These are phyloP conservation scores for Ectemnius cavifrons DNA, from an alignment of 2,888 invertebrate genomes.

Conservation along the genomic window DNA sequence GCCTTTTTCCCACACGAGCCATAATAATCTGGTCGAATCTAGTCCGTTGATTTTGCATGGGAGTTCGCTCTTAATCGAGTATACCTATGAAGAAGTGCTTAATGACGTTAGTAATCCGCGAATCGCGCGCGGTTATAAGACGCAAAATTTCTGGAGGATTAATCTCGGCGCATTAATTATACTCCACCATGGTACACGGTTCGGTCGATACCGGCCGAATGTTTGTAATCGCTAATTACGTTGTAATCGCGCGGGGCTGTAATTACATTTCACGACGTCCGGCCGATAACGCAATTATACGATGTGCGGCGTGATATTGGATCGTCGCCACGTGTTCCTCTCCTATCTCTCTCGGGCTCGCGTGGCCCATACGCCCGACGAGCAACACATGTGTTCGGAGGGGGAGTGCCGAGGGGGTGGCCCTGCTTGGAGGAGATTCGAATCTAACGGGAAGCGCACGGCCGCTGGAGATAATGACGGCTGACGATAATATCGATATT, in stretches of 20 bases:
- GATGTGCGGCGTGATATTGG: conserved; percentile 28
- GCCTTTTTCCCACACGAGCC: too few species aligned
- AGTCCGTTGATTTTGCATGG: too few species aligned
- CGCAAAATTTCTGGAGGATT: neutral
- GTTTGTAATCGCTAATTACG: conserved; percentile 41
- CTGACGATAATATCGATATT: conserved; percentile 62
- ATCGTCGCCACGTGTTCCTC: conserved; percentile 3
- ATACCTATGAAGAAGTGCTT: neutral
- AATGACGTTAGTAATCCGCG: neutral
- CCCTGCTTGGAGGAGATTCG: conserved; percentile 53
- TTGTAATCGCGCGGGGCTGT: conserved; percentile 31
- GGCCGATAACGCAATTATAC: conserved; percentile 45
- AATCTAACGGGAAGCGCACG: conserved; percentile 54
- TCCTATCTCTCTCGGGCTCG: conserved; percentile 30
- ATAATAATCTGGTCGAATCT: too few species aligned
- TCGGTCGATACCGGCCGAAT: conserved; percentile 21
- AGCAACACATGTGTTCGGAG: neutral
- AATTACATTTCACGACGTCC: conserved; percentile 37
- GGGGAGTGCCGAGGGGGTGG: conserved; percentile 35
- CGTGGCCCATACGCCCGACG: too few species aligned
- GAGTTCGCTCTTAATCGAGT: neutral
- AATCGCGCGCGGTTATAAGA: neutral
- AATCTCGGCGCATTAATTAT: neutral
- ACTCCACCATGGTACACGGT: neutral
- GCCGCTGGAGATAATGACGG: conserved; percentile 52